Conservation (phyloP, 2,888 invertebrate genomes). For the Mylabris sibirica region DNA sequence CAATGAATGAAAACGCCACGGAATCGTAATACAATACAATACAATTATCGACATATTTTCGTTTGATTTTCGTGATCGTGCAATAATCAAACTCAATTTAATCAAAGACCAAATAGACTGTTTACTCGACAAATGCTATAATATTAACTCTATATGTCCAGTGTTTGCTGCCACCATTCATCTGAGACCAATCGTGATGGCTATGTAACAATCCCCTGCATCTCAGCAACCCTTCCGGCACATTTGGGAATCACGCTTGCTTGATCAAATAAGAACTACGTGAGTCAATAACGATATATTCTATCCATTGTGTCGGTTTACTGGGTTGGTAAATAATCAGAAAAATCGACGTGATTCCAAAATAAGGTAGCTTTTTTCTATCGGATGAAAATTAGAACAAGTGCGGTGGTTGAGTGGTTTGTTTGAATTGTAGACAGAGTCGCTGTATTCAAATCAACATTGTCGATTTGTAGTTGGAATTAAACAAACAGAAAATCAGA, state of each 20-base stretch:
- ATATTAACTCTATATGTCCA: conserved; percentile 55
- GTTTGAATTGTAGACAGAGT: too few species aligned
- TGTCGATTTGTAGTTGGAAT: conserved; percentile 17
- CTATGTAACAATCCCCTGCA: conserved; percentile 34
- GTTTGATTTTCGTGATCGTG: conserved; percentile 46
- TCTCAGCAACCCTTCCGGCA: conserved; percentile 44
- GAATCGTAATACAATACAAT: too few species aligned
- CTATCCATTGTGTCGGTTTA: conserved; percentile 37
- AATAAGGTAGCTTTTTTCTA: too few species aligned
- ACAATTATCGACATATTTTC: conserved; percentile 26
- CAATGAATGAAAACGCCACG: conserved; percentile 23
- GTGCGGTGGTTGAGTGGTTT: too few species aligned
- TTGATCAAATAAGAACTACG: conserved; percentile 51
- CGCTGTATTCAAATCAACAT: too few species aligned
- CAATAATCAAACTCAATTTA: conserved; percentile 54
- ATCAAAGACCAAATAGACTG: conserved; percentile 53
- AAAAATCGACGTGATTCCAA: conserved; percentile 28
- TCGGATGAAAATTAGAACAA: too few species aligned
- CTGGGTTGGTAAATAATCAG: conserved; percentile 37
- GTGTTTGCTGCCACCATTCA: conserved; percentile 51
- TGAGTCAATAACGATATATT: conserved; percentile 49
- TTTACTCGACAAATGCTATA: conserved; percentile 54
- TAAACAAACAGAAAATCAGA: conserved; percentile 34
- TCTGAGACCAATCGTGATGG: conserved; percentile 52
- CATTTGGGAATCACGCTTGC: conserved; percentile 48